Evolutionary conservation across 1,140 invertebrate species (phyloP).

Genomic region (Drosophila mojavensis): DNA sequence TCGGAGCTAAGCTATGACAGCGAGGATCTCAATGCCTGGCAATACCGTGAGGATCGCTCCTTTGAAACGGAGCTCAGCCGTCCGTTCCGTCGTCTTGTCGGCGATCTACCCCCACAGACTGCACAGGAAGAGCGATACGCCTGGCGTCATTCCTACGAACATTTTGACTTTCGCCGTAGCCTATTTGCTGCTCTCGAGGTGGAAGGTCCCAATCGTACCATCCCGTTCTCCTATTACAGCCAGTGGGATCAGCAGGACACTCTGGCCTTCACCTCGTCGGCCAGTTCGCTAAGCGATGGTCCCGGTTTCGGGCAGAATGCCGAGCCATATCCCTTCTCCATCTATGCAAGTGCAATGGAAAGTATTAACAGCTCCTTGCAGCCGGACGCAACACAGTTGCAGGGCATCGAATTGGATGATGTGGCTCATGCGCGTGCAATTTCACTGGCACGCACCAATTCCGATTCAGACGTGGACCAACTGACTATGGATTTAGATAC

Average conservation of each 20-base stretch:
- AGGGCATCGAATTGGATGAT: too few species aligned
- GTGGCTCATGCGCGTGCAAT: too few species aligned
- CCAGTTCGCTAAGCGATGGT: not conserved
- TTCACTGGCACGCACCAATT: not conserved
- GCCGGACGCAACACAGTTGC: not conserved
- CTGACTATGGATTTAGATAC: not conserved
- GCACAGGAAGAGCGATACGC: slow-evolving; percentile 11
- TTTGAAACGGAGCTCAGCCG: slow-evolving; percentile 26
- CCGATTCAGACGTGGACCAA: not conserved
- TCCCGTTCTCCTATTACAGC: not conserved
- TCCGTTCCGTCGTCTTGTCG: slow-evolving; percentile 19
- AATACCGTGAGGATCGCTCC: slow-evolving; percentile 20
- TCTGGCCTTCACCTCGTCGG: not conserved
- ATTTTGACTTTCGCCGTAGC: not conserved
- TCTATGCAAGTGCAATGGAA: not conserved
- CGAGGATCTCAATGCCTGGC: slow-evolving; percentile 18
- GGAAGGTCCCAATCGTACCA: too few species aligned
- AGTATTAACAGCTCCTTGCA: not conserved
- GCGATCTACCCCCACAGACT: slow-evolving; percentile 18
- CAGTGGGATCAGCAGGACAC: not conserved
- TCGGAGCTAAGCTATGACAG: not conserved
- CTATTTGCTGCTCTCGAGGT: not conserved
- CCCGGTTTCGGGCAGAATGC: not conserved
- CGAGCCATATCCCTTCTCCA: not conserved
- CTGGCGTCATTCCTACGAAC: not conserved